Conservation (phyloP, 2,113 vertebrate genomes). For the Silurus asotus region DNA sequence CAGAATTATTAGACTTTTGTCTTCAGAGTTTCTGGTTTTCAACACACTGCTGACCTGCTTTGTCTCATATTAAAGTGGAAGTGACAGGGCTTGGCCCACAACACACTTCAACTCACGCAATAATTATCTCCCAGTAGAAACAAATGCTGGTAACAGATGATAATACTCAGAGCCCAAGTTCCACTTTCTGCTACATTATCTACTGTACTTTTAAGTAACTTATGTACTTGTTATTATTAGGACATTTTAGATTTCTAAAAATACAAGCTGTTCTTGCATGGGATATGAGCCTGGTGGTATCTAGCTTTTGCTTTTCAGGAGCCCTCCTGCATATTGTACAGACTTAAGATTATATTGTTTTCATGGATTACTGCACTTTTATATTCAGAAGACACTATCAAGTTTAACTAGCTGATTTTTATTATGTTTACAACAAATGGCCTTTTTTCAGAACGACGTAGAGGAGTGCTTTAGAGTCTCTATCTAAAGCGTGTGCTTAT, state of each 20-base stretch:
- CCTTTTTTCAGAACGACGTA: background rate
- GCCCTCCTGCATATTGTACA: background rate
- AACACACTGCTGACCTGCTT: conserved; percentile 61
- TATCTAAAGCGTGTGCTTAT: background rate
- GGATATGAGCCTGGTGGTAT: background rate
- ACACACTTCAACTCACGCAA: conserved; percentile 72
- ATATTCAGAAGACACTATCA: background rate
- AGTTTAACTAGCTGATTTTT: background rate
- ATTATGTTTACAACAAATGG: background rate
- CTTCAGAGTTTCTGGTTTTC: conserved; percentile 3
- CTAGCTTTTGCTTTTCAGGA: background rate
- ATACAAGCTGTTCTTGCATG: background rate
- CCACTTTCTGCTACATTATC: background rate
- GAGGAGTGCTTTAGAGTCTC: background rate
- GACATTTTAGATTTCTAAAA: background rate
- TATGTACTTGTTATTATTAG: background rate
- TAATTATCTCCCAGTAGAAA: conserved; percentile 55
- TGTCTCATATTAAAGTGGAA: conserved; percentile 71
- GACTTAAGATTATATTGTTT: no score
- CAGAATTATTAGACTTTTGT: conserved; percentile 27
- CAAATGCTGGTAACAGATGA: conserved; percentile 51
- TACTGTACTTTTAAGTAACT: background rate
- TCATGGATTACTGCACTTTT: background rate
- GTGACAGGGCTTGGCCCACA: conserved; percentile 72
- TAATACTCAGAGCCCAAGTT: conserved; percentile 36